phyloP scores from a whole-genome alignment of 2,113 vertebrate species.

The Tinamus guttatus region DNA sequence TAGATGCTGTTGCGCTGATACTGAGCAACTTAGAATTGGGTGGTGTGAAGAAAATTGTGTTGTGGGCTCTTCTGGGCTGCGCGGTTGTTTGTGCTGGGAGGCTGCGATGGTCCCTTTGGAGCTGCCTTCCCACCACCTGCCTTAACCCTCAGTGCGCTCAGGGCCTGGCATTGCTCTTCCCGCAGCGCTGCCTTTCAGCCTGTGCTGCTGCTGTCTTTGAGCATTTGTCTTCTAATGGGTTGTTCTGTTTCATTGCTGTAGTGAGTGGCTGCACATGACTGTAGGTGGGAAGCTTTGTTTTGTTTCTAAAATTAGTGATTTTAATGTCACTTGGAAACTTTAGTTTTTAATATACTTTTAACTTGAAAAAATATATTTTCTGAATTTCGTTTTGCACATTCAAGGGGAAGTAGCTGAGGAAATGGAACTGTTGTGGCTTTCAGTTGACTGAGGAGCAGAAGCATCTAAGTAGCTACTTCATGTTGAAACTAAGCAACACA shows the following conservation, averaged over 20 bases:
- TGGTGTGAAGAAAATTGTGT: neutral
- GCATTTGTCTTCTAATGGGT: neutral
- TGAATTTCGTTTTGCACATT: neutral
- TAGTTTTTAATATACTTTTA: neutral
- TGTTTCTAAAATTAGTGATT: neutral
- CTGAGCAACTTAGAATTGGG: neutral
- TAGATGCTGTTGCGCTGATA: neutral
- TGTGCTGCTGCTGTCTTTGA: rapidly evolving
- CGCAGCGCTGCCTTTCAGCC: neutral
- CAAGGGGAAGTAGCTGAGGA: neutral
- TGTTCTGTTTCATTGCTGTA: neutral
- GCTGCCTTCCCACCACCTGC: rapidly evolving
- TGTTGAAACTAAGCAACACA: neutral
- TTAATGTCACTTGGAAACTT: neutral
- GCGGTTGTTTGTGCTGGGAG: neutral
- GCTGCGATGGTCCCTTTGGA: neutral
- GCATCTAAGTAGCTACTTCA: neutral
- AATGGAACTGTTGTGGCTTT: neutral
- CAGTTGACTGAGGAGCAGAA: neutral
- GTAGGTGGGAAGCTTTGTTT: neutral
- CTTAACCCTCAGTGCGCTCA: neutral
- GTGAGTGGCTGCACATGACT: neutral
- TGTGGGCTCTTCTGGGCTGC: neutral
- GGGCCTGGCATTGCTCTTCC: rapidly evolving
- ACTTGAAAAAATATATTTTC: neutral